These are phyloP conservation scores for Anadara kagoshimensis DNA, from an alignment of 1,140 invertebrate species.

Conservation along the genomic window DNA sequence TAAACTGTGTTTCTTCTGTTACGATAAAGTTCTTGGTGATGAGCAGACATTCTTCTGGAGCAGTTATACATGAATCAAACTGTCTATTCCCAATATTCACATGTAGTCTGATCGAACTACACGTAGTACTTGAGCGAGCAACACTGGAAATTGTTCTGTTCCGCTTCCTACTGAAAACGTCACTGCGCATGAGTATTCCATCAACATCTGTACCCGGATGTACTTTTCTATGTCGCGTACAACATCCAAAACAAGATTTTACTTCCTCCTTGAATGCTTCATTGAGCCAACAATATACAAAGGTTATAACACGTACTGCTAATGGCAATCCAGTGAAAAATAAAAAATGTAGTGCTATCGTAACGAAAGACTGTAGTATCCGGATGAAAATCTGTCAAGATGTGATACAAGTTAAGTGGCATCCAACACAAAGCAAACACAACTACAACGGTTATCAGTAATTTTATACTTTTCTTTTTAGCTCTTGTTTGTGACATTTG, in stretches of 20 bases:
- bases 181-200: conserved; percentile 30
- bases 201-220: conserved; percentile 31
- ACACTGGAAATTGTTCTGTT: conserved; percentile 27
- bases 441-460: conserved; percentile 74
- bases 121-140: conserved; percentile 17
- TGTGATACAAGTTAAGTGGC: conserved; percentile 76
- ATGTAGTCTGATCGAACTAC: conserved; percentile 26
- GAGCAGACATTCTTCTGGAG: no score
- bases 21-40: no score
- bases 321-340: conserved; percentile 77
- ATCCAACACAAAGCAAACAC: conserved; percentile 76
- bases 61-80: no score
- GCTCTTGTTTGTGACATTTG: conserved; percentile 62
- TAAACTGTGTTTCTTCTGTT: no score
- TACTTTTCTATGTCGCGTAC: conserved; percentile 25
- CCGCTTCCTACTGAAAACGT: conserved; percentile 14
- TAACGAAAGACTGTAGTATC: conserved; percentile 57
- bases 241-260: conserved; percentile 57
- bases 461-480: conserved; percentile 73
- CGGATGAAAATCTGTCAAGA: conserved; percentile 75
- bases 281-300: conserved; percentile 77
- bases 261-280: conserved; percentile 69
- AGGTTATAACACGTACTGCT: conserved; percentile 77
- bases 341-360: conserved; percentile 72
- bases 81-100: no score